Evolutionary conservation across 2,797 vertebrate species (phyloP).

Genomic region (Natrix natrix): DNA sequence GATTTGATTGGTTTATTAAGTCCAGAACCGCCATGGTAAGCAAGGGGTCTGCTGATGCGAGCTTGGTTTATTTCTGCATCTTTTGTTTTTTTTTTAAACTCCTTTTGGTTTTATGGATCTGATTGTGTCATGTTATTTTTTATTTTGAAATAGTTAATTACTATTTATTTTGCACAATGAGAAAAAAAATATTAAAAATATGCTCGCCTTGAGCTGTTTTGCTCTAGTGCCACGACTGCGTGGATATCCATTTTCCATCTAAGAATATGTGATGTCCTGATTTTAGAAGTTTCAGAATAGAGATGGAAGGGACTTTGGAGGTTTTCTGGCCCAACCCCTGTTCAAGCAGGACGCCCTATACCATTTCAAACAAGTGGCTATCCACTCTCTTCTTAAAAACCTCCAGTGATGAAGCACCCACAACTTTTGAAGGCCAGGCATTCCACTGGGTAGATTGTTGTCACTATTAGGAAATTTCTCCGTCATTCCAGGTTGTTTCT

Average conservation of each 20-base stretch:
- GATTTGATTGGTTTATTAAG: slow-evolving; percentile 90
- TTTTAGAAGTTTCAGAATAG: background rate
- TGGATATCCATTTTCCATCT: background rate
- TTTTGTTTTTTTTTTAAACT: background rate
- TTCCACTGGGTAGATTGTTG: background rate
- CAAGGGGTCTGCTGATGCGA: background rate
- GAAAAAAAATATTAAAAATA: background rate
- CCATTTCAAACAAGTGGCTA: background rate
- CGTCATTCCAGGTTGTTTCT: background rate
- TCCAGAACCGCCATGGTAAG: slow-evolving; percentile 87
- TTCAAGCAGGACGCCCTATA: background rate
- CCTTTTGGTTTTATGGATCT: background rate
- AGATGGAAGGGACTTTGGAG: background rate
- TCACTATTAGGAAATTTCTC: background rate
- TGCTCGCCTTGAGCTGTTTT: background rate
- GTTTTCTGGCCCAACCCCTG: background rate
- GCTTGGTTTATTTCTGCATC: accelerated
- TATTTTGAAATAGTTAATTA: background rate
- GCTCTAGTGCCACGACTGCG: background rate
- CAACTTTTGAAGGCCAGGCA: background rate
- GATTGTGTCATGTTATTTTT: no score
- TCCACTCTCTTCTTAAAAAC: background rate
- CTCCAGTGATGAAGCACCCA: background rate
- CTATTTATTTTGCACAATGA: background rate
- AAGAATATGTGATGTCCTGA: background rate